Evolutionary conservation across 1,140 invertebrate species (phyloP).

Genomic region (Calycopis cecrops): DNA sequence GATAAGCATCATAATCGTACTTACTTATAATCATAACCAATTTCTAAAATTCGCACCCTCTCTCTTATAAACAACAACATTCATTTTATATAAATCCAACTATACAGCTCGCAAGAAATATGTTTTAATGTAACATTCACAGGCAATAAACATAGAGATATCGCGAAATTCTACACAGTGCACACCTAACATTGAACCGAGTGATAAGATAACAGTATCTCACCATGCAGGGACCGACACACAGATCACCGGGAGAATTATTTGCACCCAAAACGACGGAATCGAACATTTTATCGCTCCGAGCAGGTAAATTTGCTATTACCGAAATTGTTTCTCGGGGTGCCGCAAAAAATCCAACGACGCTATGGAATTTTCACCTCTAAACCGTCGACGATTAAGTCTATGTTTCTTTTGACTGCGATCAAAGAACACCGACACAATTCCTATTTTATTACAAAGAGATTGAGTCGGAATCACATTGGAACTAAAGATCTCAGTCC

Average conservation of each 20-base stretch:
- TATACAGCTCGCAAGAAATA: no score
- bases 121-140: no score
- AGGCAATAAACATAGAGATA: no score
- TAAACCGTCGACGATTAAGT: not conserved
- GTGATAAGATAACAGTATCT: conserved; percentile 14
- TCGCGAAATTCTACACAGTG: no score
- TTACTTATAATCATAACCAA: no score
- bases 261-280: conserved; percentile 22
- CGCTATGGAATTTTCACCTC: not conserved
- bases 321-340: conserved; percentile 28
- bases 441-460: conserved; percentile 18
- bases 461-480: conserved; percentile 16
- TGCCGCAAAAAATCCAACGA: conserved; percentile 19
- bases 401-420: not conserved
- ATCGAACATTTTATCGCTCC: conserved; percentile 22
- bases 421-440: conserved; percentile 19
- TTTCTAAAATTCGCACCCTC: no score
- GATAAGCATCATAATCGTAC: no score
- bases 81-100: no score
- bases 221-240: conserved; percentile 1
- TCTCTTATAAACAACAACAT: no score
- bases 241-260: conserved; percentile 16
- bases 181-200: no score
- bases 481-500: conserved; percentile 14
- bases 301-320: conserved; percentile 48